phyloP scores from a whole-genome alignment of 2,888 invertebrate species.

The Lasioglossum vierecki region DNA sequence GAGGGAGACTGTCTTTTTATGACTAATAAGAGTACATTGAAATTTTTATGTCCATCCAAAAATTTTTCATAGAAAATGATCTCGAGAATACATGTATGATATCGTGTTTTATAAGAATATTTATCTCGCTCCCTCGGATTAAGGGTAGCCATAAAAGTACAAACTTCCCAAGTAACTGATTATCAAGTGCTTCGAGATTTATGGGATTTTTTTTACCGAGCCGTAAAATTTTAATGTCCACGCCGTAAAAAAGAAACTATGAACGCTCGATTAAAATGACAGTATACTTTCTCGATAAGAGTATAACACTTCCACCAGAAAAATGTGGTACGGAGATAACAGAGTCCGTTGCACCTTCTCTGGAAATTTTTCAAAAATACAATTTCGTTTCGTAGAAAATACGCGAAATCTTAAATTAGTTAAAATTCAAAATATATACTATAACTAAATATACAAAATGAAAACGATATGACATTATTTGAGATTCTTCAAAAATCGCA shows the following conservation, averaged over 20 bases:
- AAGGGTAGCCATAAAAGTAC: not conserved
- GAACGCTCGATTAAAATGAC: not conserved
- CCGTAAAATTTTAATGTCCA: not conserved
- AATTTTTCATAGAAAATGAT: not conserved
- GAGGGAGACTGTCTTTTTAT: not conserved
- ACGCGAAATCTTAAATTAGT: not conserved
- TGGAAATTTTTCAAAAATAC: not conserved
- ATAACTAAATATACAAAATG: not conserved
- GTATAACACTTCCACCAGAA: not conserved
- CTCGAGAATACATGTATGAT: not conserved
- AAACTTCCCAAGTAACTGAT: not conserved
- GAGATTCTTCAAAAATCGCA: conserved; percentile 5
- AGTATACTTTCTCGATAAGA: not conserved
- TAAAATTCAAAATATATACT: too few relatives aligned
- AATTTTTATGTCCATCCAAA: not conserved
- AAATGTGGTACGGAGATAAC: not conserved
- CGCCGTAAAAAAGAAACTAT: not conserved
- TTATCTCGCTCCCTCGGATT: not conserved
- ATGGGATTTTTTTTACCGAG: not conserved
- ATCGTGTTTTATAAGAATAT: not conserved
- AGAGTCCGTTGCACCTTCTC: not conserved
- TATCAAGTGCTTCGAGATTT: conserved; percentile 2
- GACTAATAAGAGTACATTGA: not conserved
- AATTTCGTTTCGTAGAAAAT: not conserved
- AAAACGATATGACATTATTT: not conserved